Evolutionary conservation across 1,140 invertebrate species (phyloP).

Genomic region (Druon quercuslanigerum): DNA sequence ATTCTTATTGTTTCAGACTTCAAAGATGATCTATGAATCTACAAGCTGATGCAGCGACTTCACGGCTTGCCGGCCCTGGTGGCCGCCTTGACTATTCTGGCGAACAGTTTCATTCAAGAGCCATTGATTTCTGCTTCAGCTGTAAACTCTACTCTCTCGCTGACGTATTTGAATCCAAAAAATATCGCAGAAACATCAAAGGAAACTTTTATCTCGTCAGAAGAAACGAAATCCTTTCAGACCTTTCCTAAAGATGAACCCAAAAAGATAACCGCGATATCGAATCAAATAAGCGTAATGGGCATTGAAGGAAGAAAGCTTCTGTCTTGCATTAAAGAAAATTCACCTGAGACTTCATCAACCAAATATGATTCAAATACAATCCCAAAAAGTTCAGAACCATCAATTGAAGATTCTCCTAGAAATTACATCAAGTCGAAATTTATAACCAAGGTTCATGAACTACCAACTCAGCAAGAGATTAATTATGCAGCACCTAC

Average conservation of each 20-base stretch:
- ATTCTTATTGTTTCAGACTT: conserved; percentile 52
- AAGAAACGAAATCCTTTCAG: background rate
- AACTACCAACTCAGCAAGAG: background rate
- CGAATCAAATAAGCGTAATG: background rate
- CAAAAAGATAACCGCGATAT: background rate
- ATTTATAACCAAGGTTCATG: background rate
- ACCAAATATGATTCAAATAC: background rate
- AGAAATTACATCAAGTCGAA: background rate
- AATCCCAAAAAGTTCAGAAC: background rate
- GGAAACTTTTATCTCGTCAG: background rate
- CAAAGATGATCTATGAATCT: conserved; percentile 54
- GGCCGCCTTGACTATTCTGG: conserved; percentile 56
- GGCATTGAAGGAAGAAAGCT: background rate
- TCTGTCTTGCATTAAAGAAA: background rate
- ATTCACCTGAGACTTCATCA: background rate
- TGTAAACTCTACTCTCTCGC: background rate
- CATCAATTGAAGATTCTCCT: background rate
- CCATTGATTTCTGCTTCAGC: conserved; percentile 3
- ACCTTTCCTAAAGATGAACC: background rate
- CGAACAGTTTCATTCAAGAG: conserved; percentile 29
- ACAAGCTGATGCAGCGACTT: conserved; percentile 61
- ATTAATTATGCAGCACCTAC: background rate
- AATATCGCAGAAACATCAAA: background rate
- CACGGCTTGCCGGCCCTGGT: conserved; percentile 57
- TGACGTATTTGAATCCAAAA: background rate